Conservation (phyloP, 2,888 invertebrate genomes). For the Aplocera efformata region DNA sequence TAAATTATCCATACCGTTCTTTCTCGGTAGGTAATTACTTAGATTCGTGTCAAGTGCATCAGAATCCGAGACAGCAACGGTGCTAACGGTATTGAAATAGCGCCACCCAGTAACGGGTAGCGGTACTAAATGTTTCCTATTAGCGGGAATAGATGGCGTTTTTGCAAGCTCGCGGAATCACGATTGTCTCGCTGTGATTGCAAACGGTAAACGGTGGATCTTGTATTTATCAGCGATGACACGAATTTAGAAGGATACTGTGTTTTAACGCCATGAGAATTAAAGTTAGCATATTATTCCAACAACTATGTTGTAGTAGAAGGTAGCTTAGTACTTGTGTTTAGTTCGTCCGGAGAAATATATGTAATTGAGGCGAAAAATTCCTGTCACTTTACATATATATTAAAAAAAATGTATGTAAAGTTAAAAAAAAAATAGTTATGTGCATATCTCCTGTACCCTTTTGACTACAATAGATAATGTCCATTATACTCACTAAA, state of each 20-base stretch:
- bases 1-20: slow-evolving; percentile 7
- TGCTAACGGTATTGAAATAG: slow-evolving; percentile 40
- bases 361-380: too few species aligned
- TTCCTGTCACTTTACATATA: too few species aligned
- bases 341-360: too few species aligned
- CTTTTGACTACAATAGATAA: too few species aligned
- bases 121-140: slow-evolving; percentile 60
- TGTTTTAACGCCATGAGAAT: too few species aligned
- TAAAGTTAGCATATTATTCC: too few species aligned
- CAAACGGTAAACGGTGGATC: slow-evolving; percentile 8
- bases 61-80: slow-evolving; percentile 5
- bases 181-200: slow-evolving; percentile 9
- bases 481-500: too few species aligned
- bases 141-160: slow-evolving; percentile 52
- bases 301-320: too few species aligned
- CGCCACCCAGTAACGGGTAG: slow-evolving; percentile 70
- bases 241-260: not conserved
- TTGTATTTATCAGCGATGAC: slow-evolving; percentile 1
- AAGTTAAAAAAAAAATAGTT: too few species aligned
- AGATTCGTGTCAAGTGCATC: slow-evolving; percentile 20
- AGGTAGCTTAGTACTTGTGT: too few species aligned
- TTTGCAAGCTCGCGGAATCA: slow-evolving; percentile 26
- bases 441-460: too few species aligned
- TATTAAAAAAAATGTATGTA: too few species aligned
- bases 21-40: slow-evolving; percentile 14